Base-by-base conservation (phyloP, 2,113 vertebrate genomes). In the Ictidomys tridecemlineatus region DNA sequence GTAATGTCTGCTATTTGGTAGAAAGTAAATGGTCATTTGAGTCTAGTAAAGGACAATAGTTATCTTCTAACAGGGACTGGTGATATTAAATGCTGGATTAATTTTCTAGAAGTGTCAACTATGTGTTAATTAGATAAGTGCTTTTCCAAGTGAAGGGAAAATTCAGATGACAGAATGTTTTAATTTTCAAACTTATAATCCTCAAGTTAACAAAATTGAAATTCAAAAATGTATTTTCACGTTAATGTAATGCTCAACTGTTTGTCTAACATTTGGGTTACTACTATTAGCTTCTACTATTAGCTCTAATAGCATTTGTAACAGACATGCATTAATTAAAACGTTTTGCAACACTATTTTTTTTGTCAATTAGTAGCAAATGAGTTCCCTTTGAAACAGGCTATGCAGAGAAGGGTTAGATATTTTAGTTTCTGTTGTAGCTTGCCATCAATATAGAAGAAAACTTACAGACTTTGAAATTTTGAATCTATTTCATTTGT, bases 181-280 rank as follows among this genome's bases (percentile, higher is more conserved):
- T 90, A 30, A 26, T 87, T 84, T 92, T 78, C 32, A 95, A 90
- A 93, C 2, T 79, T 86, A 73, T 11, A 78, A 26, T 69, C 39
- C 24, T 85, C 51, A 85, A 83, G 37, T 93, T 92, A 92, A 92
- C 92, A 92, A 84, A 95, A 97, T 56, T 90, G 94, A 90, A 94
- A 78, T 92, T 74, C 3, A 91, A 51, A 92, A 77, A 74, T 94
- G 58, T 61, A 74, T 56, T 92, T 53, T 17, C 26, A 67, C 42
- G 88, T 88, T n/a, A 77, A 63, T 73, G 2, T 72, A 91, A 84
- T 85, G 14, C 85, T 70, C 39, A 96, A 85, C 14, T 28, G 11
- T 72, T 87, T 88, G 76, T 85, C 51, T 85, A 70, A 77, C 28
- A 65, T 26, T 94, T 82, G 56, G 70, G 30, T 70, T 70, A 70